These are phyloP conservation scores for Ceraclea dissimilis DNA, from an alignment of 2,888 invertebrate genomes.

Conservation along the genomic window DNA sequence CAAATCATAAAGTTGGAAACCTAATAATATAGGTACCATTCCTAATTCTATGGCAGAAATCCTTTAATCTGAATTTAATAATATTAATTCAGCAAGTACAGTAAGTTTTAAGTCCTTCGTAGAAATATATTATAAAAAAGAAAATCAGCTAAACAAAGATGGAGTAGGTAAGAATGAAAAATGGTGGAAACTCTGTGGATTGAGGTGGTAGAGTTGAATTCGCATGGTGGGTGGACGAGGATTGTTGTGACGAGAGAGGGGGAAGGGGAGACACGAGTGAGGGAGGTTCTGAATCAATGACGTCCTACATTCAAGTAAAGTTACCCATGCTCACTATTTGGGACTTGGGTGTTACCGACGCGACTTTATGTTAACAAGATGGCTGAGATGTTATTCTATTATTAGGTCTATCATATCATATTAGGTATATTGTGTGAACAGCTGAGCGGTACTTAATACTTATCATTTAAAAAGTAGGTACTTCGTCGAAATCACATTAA, in stretches of 20 bases:
- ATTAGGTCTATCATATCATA: too few relatives aligned
- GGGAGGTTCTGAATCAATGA: slow-evolving; percentile 17
- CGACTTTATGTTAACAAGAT: not conserved
- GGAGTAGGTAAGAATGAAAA: not conserved
- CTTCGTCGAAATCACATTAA: too few relatives aligned
- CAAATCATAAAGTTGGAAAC: too few relatives aligned
- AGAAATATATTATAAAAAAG: too few relatives aligned
- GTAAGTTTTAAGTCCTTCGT: too few relatives aligned
- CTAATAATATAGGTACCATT: too few relatives aligned
- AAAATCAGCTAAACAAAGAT: slow-evolving; percentile 4
- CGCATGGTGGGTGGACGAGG: slow-evolving; percentile 27
- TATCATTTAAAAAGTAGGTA: too few relatives aligned
- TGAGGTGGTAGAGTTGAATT: slow-evolving; percentile 29
- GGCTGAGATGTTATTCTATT: not conserved
- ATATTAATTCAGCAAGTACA: too few relatives aligned
- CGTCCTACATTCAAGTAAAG: slow-evolving; percentile 15
- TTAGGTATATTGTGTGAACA: too few relatives aligned
- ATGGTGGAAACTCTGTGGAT: slow-evolving; percentile 27
- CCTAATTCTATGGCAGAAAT: too few relatives aligned
- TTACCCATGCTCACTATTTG: slow-evolving; percentile 8
- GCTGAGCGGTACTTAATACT: too few relatives aligned
- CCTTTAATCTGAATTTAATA: too few relatives aligned
- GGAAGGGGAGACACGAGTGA: slow-evolving; percentile 1
- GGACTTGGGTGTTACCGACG: slow-evolving; percentile 1
- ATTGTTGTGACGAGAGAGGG: slow-evolving; percentile 8